Base-by-base conservation (phyloP, 2,113 vertebrate species). In the Trochalopteron elliotii region DNA sequence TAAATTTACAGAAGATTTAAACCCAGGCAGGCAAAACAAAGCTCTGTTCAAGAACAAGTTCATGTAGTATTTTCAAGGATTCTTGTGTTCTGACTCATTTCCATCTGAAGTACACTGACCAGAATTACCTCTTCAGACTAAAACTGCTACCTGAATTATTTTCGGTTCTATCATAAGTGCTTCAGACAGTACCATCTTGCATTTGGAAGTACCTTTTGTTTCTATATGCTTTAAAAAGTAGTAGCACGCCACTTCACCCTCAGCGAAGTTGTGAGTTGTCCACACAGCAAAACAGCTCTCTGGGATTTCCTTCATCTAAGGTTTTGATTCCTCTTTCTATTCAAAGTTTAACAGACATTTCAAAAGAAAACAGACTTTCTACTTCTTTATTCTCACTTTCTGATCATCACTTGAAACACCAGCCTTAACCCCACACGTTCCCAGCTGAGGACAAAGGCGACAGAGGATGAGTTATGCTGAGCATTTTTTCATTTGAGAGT, bases 41-140 rank as follows among this genome's bases (percentile, higher is more conserved):
- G 40, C 15, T 57, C 28, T 3, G 27, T 33, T 28, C 61, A 81
- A 37, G 4, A 85, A 45, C 33, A 56, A 56, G 40, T 28, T 64
- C 44, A 22, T 6, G 40, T 11, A 30, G 11, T 15, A 72, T 37
- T 74, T 74, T 60, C 0, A 1, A 94, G 72, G 80, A 89, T 81
- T 84, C 78, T 55, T 89, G 45, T 37, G n/a, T 64, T 47, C 49
- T 90, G 91, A 94, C 57, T 88, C 75, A 92, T 44, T 19, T 78
- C 44, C 65, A 60, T 63, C 30, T 65, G 76, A 83, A 85, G 71
- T 3, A 56, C 75, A 14, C 4, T 20, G 71, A 44, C 50, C 76
- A 90, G 55, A 88, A 64, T 40, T 15, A 80, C 86, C n/a, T 72
- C 86, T 71, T 33, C 63, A 45, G 71, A 35, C 70, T 50, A 31